Percentiles rank a stretch among this genome's conserved stretches.
Conservation (phyloP, 2,113 vertebrate genomes). For the Eclectus roratus region DNA sequence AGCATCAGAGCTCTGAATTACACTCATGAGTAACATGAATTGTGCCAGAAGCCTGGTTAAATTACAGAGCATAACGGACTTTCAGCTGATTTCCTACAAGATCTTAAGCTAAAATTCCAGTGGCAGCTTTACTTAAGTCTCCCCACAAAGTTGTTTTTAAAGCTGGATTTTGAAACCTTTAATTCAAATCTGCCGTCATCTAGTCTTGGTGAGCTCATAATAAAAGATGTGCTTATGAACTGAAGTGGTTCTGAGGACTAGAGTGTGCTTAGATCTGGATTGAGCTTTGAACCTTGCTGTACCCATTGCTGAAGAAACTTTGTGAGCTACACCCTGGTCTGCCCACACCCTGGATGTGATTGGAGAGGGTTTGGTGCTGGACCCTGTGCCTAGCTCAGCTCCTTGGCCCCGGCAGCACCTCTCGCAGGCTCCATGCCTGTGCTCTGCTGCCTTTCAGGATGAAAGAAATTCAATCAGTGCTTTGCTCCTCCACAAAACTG, state of each 20-base stretch:
- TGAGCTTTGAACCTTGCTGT: not conserved
- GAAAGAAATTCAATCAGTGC: not conserved
- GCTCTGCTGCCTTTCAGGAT: not conserved
- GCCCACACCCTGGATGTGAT: accelerated
- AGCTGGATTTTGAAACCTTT: not conserved
- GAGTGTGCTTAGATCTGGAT: not conserved
- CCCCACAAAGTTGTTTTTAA: not conserved
- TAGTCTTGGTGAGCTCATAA: not conserved
- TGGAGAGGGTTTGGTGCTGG: not conserved
- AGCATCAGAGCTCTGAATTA: not conserved
- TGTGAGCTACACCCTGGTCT: not conserved
- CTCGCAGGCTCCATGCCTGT: accelerated
- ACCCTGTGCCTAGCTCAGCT: not conserved
- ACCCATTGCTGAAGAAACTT: not conserved
- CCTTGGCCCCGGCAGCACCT: not conserved
- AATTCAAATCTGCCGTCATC: not conserved
- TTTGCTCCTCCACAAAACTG: not conserved
- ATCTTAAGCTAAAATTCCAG: not conserved
- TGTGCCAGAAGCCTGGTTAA: slow-evolving; percentile 2
- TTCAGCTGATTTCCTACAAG: slow-evolving; percentile 19
- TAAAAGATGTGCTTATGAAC: not conserved
- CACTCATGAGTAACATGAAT: not conserved
- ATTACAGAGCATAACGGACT: not conserved
- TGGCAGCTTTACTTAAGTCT: not conserved
- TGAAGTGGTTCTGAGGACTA: not conserved